These are phyloP conservation scores for Sciurus vulgaris DNA, from an alignment of 2,797 vertebrate genomes.

Conservation along the genomic window DNA sequence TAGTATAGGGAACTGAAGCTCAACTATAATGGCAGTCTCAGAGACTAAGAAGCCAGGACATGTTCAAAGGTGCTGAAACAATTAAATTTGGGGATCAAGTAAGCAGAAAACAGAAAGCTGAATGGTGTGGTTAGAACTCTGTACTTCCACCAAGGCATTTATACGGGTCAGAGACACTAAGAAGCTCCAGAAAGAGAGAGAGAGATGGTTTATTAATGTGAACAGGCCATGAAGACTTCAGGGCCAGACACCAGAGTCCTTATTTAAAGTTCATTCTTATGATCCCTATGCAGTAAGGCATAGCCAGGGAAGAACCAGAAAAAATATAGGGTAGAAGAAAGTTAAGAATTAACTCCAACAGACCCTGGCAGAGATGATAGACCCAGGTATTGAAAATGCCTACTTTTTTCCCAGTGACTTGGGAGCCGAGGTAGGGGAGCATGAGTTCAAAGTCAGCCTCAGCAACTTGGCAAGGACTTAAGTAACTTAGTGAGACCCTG, in stretches of 20 bases:
- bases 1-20: background rate
- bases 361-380: background rate
- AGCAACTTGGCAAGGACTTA: too few relatives aligned
- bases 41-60: background rate
- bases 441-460: too few relatives aligned
- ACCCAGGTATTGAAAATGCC: background rate
- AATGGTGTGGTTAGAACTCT: background rate
- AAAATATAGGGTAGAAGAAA: background rate
- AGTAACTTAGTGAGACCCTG: too few relatives aligned
- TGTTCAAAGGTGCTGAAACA: background rate
- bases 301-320: background rate
- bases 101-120: background rate
- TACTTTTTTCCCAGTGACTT: too few relatives aligned
- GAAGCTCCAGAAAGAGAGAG: background rate
- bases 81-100: background rate
- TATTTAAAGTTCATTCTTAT: background rate
- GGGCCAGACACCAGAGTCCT: background rate
- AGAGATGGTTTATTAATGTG: background rate
- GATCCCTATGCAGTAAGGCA: background rate
- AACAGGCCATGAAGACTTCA: background rate
- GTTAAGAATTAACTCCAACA: background rate
- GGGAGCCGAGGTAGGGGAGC: too few relatives aligned
- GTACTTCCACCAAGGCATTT: background rate
- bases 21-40: background rate
- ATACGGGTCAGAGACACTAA: background rate